Evolutionary conservation across 2,797 vertebrate species (phyloP).

Genomic region (Lemur catta): DNA sequence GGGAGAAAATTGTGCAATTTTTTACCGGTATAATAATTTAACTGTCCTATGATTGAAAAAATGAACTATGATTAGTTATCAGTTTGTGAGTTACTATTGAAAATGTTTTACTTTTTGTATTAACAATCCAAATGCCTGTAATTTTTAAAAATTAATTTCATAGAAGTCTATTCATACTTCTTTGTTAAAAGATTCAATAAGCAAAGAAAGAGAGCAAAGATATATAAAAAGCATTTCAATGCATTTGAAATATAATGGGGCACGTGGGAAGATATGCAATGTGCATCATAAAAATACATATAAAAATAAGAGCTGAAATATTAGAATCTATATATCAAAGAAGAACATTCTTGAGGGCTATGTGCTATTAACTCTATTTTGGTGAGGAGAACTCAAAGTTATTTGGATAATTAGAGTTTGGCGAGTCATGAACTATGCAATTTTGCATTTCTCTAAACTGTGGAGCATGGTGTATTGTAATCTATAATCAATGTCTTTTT

Average conservation of each 20-base stretch:
- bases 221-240: conserved; percentile 57
- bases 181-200: conserved; percentile 48
- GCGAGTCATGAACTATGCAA: not conserved
- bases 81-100: conserved; percentile 27
- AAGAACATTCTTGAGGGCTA: not conserved
- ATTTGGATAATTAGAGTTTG: not conserved
- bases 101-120: conserved; percentile 64
- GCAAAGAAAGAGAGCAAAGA: conserved; percentile 38
- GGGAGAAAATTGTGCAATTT: conserved; percentile 48
- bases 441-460: conserved; percentile 18
- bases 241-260: conserved; percentile 52
- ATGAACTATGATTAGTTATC: conserved; percentile 55
- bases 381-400: not conserved
- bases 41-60: conserved; percentile 58
- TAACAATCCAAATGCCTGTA: conserved; percentile 5
- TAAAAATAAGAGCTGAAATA: conserved; percentile 19
- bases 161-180: conserved; percentile 11
- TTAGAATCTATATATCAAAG: not conserved
- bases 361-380: not conserved
- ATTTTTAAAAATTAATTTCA: conserved; percentile 63
- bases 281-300: not conserved
- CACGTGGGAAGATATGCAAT: not conserved
- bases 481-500: not conserved
- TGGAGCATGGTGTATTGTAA: not conserved
- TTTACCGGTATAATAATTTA: conserved; percentile 65